Evolutionary conservation across 2,797 vertebrate genomes (phyloP).

Genomic region (Catharus ustulatus): DNA sequence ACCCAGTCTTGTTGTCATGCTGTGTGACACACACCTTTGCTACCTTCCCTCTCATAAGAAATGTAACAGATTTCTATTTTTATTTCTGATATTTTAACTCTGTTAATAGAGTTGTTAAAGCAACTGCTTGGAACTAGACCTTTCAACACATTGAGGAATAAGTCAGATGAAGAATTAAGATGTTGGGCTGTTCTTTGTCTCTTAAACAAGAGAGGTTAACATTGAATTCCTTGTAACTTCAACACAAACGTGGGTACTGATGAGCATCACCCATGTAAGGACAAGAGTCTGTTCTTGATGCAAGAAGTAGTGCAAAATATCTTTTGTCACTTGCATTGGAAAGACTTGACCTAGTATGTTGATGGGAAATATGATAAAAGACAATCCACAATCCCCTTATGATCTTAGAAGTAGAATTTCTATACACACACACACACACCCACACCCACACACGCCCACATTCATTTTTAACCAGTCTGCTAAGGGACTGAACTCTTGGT

Average conservation of each 20-base stretch:
- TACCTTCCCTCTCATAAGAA: background rate
- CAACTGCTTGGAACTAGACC: background rate
- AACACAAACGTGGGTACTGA: background rate
- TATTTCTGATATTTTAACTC: constrained; percentile 2
- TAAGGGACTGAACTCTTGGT: background rate
- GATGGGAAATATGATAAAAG: background rate
- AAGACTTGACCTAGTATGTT: background rate
- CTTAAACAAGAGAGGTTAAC: background rate
- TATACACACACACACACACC: background rate
- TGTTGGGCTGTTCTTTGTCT: background rate
- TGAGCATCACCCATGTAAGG: background rate
- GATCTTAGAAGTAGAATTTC: background rate
- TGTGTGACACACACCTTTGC: background rate
- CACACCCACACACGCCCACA: no score
- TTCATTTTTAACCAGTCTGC: background rate
- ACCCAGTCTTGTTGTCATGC: background rate
- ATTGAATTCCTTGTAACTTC: background rate
- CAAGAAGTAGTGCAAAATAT: background rate
- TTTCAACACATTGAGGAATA: background rate
- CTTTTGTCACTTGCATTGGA: background rate
- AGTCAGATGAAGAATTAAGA: background rate
- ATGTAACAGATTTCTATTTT: background rate
- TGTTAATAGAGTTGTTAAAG: background rate
- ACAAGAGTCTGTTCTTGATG: background rate
- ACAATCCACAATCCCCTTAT: background rate